Evolutionary conservation across 2,113 vertebrate species (phyloP).

Genomic region (Campylomormyrus tamandua): DNA sequence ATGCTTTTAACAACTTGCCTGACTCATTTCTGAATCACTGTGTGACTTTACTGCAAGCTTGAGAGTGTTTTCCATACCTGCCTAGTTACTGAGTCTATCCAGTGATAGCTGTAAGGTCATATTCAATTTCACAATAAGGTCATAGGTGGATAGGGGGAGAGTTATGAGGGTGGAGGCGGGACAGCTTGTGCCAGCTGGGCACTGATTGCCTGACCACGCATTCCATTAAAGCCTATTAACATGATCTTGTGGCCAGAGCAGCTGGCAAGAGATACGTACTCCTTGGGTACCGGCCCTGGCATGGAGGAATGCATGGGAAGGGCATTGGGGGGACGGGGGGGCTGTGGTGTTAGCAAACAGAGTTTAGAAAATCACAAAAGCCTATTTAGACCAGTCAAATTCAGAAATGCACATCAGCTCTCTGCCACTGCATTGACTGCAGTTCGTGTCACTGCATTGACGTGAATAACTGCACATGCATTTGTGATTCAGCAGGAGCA

Average conservation of each 20-base stretch:
- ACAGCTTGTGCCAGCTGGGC: neutral
- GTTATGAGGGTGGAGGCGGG: neutral
- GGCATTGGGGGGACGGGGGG: neutral
- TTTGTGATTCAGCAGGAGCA: neutral
- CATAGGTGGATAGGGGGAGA: neutral
- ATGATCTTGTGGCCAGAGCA: neutral
- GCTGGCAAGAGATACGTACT: neutral
- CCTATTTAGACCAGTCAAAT: neutral
- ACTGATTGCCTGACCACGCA: neutral
- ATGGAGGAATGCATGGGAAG: conserved; percentile 35
- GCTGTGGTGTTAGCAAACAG: conserved; percentile 28
- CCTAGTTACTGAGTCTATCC: neutral
- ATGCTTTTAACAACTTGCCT: neutral
- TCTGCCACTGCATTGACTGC: neutral
- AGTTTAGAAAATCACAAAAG: conserved; percentile 2
- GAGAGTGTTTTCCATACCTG: neutral
- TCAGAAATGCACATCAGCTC: neutral
- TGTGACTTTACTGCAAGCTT: neutral
- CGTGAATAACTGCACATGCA: neutral
- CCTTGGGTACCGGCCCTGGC: conserved; percentile 25
- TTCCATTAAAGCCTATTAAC: neutral
- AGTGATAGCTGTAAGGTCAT: neutral
- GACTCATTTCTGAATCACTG: neutral
- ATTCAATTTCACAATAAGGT: neutral
- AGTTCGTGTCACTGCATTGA: no score